phyloP scores from a whole-genome alignment of 2,113 vertebrate genomes.

The Colaptes auratus region DNA sequence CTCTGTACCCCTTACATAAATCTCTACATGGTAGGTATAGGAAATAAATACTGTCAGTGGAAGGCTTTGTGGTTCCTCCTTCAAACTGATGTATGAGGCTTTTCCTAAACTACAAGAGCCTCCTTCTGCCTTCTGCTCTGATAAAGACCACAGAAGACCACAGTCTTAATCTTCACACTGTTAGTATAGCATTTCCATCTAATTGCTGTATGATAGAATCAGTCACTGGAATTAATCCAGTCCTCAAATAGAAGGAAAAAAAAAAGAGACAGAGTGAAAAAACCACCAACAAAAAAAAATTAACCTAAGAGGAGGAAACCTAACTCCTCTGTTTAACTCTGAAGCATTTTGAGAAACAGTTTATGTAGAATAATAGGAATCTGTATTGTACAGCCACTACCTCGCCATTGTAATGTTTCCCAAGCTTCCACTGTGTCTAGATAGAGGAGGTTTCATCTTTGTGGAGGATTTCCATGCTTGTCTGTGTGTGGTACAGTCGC shows the following conservation, averaged over 20 bases:
- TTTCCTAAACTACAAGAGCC: neutral
- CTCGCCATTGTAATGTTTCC: constrained; percentile 69
- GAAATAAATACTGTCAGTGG: neutral
- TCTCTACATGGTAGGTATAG: neutral
- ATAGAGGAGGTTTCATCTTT: constrained; percentile 78
- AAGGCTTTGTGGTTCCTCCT: neutral
- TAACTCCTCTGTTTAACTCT: constrained; percentile 60
- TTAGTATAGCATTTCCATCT: constrained; percentile 22
- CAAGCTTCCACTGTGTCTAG: constrained; percentile 75
- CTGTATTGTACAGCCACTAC: constrained; percentile 66
- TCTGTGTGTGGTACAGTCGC: constrained; percentile 80
- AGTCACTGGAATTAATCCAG: constrained; percentile 48
- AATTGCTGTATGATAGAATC: neutral
- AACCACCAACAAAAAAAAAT: constrained; percentile 32
- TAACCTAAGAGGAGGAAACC: constrained; percentile 65
- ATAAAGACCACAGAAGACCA: constrained; percentile 17
- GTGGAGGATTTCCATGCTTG: constrained; percentile 82
- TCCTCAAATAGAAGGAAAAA: constrained; percentile 25
- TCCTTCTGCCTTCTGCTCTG: neutral
- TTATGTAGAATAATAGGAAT: constrained; percentile 71
- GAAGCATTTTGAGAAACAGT: constrained; percentile 65
- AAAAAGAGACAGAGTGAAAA: neutral
- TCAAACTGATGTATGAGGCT: neutral
- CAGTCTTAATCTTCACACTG: neutral
- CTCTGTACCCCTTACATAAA: neutral